Percentiles rank a stretch among this genome's conserved stretches.
Conservation (phyloP, 2,113 vertebrate species). For the Sylvicapra grimmia region DNA sequence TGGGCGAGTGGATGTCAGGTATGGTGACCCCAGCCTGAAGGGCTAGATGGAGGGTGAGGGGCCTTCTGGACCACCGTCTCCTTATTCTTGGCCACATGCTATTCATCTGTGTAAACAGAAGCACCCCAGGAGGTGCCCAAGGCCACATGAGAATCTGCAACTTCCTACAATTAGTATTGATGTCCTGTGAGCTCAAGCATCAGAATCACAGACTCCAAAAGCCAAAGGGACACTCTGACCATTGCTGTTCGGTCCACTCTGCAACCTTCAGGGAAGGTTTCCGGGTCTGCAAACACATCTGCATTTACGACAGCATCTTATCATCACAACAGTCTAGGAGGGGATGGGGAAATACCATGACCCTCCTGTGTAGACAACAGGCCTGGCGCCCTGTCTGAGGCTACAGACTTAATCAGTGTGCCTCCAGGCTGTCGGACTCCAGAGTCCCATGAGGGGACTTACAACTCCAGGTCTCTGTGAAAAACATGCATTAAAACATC, state of each 20-base stretch:
- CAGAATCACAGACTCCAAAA: background rate
- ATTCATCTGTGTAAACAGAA: background rate
- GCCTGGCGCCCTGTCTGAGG: background rate
- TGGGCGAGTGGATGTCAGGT: background rate
- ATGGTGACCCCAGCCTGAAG: background rate
- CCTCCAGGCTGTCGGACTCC: background rate
- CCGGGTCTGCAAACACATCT: rapidly evolving
- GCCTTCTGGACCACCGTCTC: background rate
- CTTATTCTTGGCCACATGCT: background rate
- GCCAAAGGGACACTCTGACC: background rate
- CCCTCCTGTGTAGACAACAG: background rate
- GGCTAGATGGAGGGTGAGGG: background rate
- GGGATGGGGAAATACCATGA: background rate
- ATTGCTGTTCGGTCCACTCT: background rate
- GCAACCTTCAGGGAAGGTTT: background rate
- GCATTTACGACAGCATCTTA: background rate
- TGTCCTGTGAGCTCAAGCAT: background rate
- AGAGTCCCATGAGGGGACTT: background rate
- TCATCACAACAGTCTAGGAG: background rate
- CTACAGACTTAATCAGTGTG: background rate
- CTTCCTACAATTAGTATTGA: background rate
- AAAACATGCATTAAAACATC: background rate
- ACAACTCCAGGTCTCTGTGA: background rate
- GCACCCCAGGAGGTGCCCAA: background rate
- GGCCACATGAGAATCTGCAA: background rate